A percentile compares a stretch with the other conserved stretches of the same genome.
These are phyloP conservation scores for Oxyteleia sp. DNA, from an alignment of 2,888 invertebrate species.

Conservation along the genomic window DNA sequence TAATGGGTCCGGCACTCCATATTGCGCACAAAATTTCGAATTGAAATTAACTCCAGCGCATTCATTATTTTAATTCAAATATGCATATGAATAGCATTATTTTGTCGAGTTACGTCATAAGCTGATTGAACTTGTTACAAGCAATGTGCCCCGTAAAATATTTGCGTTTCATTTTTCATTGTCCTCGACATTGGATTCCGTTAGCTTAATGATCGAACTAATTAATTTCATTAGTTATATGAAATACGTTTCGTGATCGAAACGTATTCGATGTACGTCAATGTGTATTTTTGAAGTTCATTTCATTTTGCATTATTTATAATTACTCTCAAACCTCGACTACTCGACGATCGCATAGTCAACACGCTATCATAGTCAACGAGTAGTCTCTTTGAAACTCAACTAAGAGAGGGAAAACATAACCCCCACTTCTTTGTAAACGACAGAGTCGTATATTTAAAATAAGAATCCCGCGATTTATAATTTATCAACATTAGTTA, in stretches of 20 bases:
- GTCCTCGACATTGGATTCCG: not conserved
- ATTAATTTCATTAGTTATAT: slow-evolving; percentile 27
- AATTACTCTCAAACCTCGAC: too few species aligned
- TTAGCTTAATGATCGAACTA: slow-evolving; percentile 34
- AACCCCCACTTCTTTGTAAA: too few species aligned
- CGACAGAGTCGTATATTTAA: too few species aligned
- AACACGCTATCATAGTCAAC: too few species aligned
- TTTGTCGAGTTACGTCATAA: slow-evolving; percentile 43
- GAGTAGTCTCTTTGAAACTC: too few species aligned
- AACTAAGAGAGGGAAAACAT: too few species aligned
- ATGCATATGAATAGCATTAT: slow-evolving; percentile 50
- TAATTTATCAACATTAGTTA: too few species aligned
- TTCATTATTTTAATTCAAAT: slow-evolving; percentile 51
- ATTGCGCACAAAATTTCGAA: slow-evolving; percentile 26
- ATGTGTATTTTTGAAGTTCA: not conserved
- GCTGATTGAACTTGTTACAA: slow-evolving; percentile 51
- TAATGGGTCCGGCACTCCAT: slow-evolving; percentile 8
- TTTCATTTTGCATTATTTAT: slow-evolving; percentile 2
- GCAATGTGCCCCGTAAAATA: slow-evolving; percentile 41
- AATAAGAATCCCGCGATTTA: too few species aligned
- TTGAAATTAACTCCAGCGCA: slow-evolving; percentile 30
- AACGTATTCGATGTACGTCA: too few species aligned
- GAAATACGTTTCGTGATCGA: not conserved
- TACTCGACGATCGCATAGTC: too few species aligned
- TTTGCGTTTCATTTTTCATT: slow-evolving; percentile 41